Conservation (phyloP, 2,113 vertebrate species). For the Nannobrachium achirus region DNA sequence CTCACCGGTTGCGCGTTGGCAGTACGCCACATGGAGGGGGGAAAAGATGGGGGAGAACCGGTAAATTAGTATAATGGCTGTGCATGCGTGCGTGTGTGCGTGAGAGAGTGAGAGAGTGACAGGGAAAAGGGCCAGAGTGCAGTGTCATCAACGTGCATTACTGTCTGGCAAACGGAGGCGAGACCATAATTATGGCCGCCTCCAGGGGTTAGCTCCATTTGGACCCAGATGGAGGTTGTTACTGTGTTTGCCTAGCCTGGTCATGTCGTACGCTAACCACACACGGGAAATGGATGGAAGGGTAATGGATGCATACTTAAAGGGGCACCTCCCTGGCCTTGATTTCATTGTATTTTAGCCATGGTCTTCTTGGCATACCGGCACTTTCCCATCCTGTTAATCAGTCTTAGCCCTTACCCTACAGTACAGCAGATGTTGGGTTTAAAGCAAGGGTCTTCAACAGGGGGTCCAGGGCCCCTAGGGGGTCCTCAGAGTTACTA, state of each 20-base stretch:
- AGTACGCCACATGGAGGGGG: too few relatives aligned
- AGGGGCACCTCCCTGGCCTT: slow-evolving; percentile 58
- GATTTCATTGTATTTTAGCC: slow-evolving; percentile 69
- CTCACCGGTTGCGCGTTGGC: not conserved
- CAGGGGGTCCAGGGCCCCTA: too few relatives aligned
- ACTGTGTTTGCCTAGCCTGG: slow-evolving; percentile 62
- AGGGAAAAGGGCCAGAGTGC: slow-evolving; percentile 54
- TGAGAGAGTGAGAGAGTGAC: too few relatives aligned
- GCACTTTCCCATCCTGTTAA: too few relatives aligned
- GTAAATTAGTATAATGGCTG: slow-evolving; percentile 58
- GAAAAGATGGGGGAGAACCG: not conserved
- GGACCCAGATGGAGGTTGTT: slow-evolving; percentile 49
- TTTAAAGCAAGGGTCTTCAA: too few relatives aligned
- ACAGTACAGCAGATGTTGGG: too few relatives aligned
- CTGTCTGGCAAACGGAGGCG: slow-evolving; percentile 53
- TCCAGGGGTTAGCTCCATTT: slow-evolving; percentile 69
- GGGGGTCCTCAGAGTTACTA: too few relatives aligned
- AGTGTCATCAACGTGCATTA: slow-evolving; percentile 68
- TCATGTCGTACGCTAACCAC: slow-evolving; percentile 48
- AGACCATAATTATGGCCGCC: slow-evolving; percentile 63
- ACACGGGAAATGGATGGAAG: slow-evolving; percentile 74
- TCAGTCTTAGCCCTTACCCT: too few relatives aligned
- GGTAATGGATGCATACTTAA: slow-evolving; percentile 73
- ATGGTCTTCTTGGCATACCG: slow-evolving; percentile 9
- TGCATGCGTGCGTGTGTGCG: slow-evolving; percentile 28